Evolutionary conservation across 2,797 vertebrate species (phyloP).

Genomic region (Rhyacichthys aspro): DNA sequence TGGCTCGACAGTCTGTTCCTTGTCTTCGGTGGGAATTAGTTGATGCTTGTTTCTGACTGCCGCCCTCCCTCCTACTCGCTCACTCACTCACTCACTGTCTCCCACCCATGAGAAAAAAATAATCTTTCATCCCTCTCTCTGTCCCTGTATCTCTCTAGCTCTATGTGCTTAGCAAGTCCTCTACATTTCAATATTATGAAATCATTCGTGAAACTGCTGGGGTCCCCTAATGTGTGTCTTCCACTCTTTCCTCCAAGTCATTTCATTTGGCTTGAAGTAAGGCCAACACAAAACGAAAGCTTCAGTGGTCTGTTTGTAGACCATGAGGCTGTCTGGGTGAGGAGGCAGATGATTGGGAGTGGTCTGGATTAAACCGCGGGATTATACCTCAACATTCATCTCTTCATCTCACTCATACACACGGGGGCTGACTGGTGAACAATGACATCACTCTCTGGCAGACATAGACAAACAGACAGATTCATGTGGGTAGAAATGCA

Average conservation of each 20-base stretch:
- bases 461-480: conserved; percentile 45
- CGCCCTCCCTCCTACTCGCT: conserved; percentile 67
- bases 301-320: conserved; percentile 14
- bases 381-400: conserved; percentile 74
- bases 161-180: neutral
- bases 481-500: conserved; percentile 59
- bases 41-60: conserved; percentile 72
- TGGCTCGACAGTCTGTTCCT: conserved; percentile 60
- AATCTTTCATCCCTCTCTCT: conserved; percentile 21
- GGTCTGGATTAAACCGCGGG: conserved; percentile 72
- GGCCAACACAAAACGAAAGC: neutral
- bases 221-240: conserved; percentile 35
- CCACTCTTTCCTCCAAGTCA: conserved; percentile 5
- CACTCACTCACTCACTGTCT: conserved; percentile 45
- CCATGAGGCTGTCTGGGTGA: conserved; percentile 41
- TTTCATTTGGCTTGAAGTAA: neutral
- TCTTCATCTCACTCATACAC: conserved; percentile 64
- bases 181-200: conserved; percentile 52
- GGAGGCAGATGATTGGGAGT: conserved; percentile 62
- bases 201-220: conserved; percentile 47
- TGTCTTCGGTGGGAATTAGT: conserved; percentile 69
- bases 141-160: conserved; percentile 65
- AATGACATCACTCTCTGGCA: conserved; percentile 77
- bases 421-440: conserved; percentile 55
- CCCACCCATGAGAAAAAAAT: conserved; percentile 24